Evolutionary conservation across 2,888 invertebrate species (phyloP), one percentile per base, ranked within the genome.

Genomic region (Tenthredo distinguenda): DNA sequence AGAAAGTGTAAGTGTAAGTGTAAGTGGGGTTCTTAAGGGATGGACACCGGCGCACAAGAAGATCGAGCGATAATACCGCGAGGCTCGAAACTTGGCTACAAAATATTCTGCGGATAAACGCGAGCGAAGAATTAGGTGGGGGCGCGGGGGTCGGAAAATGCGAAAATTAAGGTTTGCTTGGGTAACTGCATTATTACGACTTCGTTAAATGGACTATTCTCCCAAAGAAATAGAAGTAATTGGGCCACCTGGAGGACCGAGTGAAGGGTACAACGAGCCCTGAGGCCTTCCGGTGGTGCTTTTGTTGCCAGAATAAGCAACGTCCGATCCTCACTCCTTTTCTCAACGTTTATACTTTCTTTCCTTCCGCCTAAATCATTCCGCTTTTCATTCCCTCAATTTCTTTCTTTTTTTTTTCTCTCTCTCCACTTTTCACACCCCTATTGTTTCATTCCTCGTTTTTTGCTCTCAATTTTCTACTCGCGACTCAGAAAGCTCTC

Each of bases 291-390:
- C 81, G 62, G 40, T 50, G 62, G 37, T 58, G 62, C 58, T 62
- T 81, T 81, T 81, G 81, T 81, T 81, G 62, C 40, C 62, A 58
- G 40, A 62, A 81, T 81, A 81, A 81, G 81, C 81, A 81, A 62
- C 81, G 77, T 77, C 77, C 55, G 81, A 81, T 62, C 21, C 81
- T 62, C 21, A 81, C 50, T 81, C 34, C 21, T 40, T 81, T 79
- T 58, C 62, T 12, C 21, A 62, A 40, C 81, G 81, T 81, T 81
- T 62, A 62, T 62, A 79, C 62, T 37, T 21, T 62, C 62, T 81
- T 62, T 55, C 31, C 10, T 21, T 26, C 62, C 26, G 40, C 43
- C 77, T 31, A 77, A 43, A 18, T 77, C 55, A 77, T 47, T 47
- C 55, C 18, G 55, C 77, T 31, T 50, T 55, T 18, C 55, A 50